phyloP scores from a whole-genome alignment of 1,140 invertebrate species.

The Mamestra configurata region DNA sequence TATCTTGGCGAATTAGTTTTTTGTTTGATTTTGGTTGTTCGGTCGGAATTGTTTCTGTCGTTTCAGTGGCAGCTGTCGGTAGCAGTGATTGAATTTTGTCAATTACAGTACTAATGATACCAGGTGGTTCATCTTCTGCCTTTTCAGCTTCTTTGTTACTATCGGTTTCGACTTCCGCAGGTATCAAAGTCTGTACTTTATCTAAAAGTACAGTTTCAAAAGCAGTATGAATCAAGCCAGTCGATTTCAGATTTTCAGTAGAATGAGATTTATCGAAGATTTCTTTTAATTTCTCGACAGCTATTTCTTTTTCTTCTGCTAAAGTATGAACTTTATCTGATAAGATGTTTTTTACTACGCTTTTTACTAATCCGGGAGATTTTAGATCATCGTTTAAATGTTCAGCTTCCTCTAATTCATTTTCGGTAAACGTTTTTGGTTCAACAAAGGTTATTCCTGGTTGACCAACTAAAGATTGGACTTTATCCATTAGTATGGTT shows the following conservation, averaged over 20 bases:
- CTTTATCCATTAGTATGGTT: constrained; percentile 55
- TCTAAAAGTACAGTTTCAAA: constrained; percentile 52
- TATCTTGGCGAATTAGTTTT: constrained; percentile 76
- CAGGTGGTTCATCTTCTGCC: constrained; percentile 2
- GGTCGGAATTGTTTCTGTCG: not conserved
- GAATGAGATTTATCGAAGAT: constrained; percentile 20
- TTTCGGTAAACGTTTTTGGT: constrained; percentile 28
- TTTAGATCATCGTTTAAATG: constrained; percentile 35
- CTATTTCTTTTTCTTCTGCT: constrained; percentile 6
- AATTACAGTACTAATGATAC: not conserved
- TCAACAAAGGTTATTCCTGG: constrained; percentile 27
- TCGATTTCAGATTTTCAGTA: constrained; percentile 3
- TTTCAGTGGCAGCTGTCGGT: not conserved
- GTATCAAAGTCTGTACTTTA: constrained; percentile 53
- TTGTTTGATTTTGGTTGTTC: constrained; percentile 53
- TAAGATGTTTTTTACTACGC: constrained; percentile 73
- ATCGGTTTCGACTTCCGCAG: not conserved
- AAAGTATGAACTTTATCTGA: constrained; percentile 35
- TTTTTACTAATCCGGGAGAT: constrained; percentile 60
- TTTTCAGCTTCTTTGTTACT: constrained; percentile 5
- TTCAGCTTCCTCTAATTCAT: constrained; percentile 16
- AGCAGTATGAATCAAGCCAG: constrained; percentile 45
- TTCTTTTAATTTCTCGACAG: constrained; percentile 27
- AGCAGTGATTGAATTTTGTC: constrained; percentile 2
- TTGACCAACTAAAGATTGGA: constrained; percentile 42